phyloP scores from a whole-genome alignment of 2,797 vertebrate genomes.

The Muraenolepis orangiensis region DNA sequence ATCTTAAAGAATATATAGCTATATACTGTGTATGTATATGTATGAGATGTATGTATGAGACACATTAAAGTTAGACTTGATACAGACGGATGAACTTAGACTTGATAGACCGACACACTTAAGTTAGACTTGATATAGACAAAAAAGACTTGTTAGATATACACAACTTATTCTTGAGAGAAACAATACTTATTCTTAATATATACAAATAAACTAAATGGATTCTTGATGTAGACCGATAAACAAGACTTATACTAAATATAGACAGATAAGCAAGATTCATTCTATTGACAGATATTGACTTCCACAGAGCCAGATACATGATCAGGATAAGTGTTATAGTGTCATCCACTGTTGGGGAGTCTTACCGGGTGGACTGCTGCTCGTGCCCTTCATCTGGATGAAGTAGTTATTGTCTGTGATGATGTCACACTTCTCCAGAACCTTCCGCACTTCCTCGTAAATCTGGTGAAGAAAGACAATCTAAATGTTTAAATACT shows the following conservation, averaged over 20 bases:
- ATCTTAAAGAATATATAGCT: neutral
- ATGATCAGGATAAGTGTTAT: neutral
- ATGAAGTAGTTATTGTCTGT: slow-evolving; percentile 84
- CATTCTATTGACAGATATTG: neutral
- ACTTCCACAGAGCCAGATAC: neutral
- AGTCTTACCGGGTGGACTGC: slow-evolving; percentile 77
- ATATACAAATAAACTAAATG: no score
- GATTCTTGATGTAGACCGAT: no score
- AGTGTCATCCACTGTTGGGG: no score
- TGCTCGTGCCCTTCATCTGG: slow-evolving; percentile 78
- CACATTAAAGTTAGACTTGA: no score
- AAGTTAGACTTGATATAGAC: no score
- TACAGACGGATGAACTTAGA: no score
- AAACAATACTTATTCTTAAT: no score
- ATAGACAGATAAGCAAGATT: neutral
- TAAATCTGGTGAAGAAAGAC: slow-evolving; percentile 68
- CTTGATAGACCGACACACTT: no score
- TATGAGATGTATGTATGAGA: no score
- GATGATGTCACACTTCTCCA: slow-evolving; percentile 81
- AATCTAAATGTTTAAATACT: neutral
- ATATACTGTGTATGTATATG: no score
- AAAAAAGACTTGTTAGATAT: no score
- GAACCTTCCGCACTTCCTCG: slow-evolving; percentile 81
- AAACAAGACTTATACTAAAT: neutral
- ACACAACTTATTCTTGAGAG: no score